These are phyloP conservation scores for Dexiosoma caninum DNA, from an alignment of 2,888 invertebrate genomes.

Conservation along the genomic window DNA sequence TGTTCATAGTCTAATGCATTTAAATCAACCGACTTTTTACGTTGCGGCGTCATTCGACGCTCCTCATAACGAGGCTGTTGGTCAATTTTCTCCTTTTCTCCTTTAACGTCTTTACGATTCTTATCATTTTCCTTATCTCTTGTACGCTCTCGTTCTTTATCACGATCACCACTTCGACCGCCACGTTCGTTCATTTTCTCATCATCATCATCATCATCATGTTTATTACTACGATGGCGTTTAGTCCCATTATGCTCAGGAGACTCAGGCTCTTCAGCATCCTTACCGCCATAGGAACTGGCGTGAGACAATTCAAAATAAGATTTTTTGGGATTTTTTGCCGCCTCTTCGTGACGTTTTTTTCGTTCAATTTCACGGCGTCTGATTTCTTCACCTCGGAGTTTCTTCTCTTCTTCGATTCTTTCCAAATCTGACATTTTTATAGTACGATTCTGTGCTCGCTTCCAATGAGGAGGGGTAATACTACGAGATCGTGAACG, in stretches of 20 bases:
- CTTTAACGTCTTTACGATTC: constrained; percentile 47
- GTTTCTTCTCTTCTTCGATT: constrained; percentile 83
- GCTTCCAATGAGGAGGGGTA: constrained; percentile 96
- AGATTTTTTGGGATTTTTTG: constrained; percentile 77
- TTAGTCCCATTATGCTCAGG: constrained; percentile 72
- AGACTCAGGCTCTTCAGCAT: constrained; percentile 72
- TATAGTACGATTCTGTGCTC: constrained; percentile 90
- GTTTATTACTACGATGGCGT: constrained; percentile 72
- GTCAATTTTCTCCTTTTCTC: constrained; percentile 52
- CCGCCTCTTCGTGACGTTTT: constrained; percentile 79
- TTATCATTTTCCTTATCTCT: constrained; percentile 49
- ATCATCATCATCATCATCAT: constrained; percentile 56
- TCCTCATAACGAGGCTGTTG: constrained; percentile 45
- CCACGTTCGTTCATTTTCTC: constrained; percentile 56
- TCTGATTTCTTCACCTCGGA: constrained; percentile 81
- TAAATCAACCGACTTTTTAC: constrained; percentile 81
- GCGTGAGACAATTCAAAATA: constrained; percentile 78
- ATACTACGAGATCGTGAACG: constrained; percentile 90
- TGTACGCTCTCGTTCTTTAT: constrained; percentile 56
- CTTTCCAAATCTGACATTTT: constrained; percentile 89
- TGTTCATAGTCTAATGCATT: constrained; percentile 87
- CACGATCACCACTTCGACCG: constrained; percentile 55
- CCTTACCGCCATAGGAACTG: constrained; percentile 74
- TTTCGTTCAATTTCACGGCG: constrained; percentile 80
- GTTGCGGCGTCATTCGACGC: constrained; percentile 65